Evolutionary conservation across 2,113 vertebrate genomes (phyloP), one percentile per base, ranked within the genome.

Genomic region (Ascaphus truei): DNA sequence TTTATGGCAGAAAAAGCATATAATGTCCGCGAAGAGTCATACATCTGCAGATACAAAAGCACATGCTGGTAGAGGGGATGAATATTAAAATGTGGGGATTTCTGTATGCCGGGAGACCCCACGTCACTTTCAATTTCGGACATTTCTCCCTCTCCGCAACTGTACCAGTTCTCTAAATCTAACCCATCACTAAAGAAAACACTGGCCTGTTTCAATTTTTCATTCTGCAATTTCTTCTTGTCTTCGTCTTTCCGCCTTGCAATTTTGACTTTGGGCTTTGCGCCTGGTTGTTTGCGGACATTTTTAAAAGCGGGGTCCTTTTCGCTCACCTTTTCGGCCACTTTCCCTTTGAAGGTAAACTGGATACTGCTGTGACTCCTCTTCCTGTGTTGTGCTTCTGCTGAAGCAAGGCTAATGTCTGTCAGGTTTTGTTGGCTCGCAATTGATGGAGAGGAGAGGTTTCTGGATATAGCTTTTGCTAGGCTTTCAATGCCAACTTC

Each of bases 111-210:
- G 8, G 97, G 97, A 2, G 97, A 98, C 3, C 96, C 96, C 1
- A 90, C 79, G 57, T 99, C 96, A 55, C 97, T 99, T 77, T 99
- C 97, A 30, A 99, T 99, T 83, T 99, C 97, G 2, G 97, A 99
- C 57, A 99, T 95, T 72, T 99, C 97, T 1, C 97, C 97, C 72
- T 99, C 97, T 34, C 97, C 97, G 62, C 97, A 99, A 80, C 97
- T 99, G 73, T 99, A 99, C 97, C 97, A 99, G 74, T 99, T 99
- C 78, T 99, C 97, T 61, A 99, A 88, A 79, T 99, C 97, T 66
- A 99, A 87, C 72, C 95, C 98, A 77, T 99, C 96, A 7, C 95
- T 96, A 18, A 99, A 99, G 79, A 98, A 98, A 45, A 99, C 91
- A 6, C 82, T 95, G 61, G 93, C 88, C 51, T 92, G 94, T 7